A percentile compares a stretch with the other conserved stretches of the same genome.
Conservation (phyloP, 1,140 invertebrate species). For the Apis florea region DNA sequence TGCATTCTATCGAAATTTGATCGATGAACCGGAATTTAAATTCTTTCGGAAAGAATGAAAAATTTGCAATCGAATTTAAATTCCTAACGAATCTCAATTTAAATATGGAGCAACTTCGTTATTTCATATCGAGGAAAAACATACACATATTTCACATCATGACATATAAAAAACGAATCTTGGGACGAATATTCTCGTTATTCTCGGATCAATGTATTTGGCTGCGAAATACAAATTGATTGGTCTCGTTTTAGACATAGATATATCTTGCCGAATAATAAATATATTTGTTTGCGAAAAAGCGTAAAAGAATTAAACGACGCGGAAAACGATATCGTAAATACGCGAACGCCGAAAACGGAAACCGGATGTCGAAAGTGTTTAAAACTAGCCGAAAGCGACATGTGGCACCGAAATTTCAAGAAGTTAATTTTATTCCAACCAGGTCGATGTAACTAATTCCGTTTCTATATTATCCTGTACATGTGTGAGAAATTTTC, state of each 20-base stretch:
- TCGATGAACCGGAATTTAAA: neutral
- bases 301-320: too few species aligned
- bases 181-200: neutral
- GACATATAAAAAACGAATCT: neutral
- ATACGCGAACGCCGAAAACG: neutral
- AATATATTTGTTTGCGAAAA: neutral
- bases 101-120: neutral
- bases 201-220: neutral
- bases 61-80: slow-evolving; percentile 2
- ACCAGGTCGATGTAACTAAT: neutral
- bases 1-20: neutral
- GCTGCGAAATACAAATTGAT: neutral
- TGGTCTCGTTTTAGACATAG: neutral
- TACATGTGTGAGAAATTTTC: neutral
- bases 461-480: neutral
- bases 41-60: neutral
- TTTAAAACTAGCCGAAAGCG: neutral
- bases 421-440: slow-evolving; percentile 12
- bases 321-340: neutral
- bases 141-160: neutral
- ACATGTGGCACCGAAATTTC: neutral
- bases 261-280: neutral
- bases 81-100: neutral
- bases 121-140: neutral
- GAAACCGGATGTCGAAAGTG: neutral